These are phyloP conservation scores for Chaetogeoica ovagalla DNA, from an alignment of 2,888 invertebrate species.

Conservation along the genomic window DNA sequence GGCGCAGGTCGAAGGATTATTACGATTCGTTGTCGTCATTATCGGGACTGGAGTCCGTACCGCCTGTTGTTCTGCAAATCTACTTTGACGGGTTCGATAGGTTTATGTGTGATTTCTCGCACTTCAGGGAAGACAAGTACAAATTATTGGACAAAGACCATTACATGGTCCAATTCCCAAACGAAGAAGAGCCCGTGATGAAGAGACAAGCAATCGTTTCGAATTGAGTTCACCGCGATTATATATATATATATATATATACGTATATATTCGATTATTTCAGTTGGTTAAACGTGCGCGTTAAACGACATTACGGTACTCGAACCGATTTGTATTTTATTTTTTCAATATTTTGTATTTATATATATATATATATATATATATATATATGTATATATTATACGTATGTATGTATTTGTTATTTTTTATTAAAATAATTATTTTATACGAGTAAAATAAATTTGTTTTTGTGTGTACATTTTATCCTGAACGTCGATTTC, in stretches of 20 bases:
- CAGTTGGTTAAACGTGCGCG: background rate
- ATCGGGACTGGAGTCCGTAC: conserved; percentile 66
- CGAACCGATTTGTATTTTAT: background rate
- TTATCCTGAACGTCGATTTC: no score
- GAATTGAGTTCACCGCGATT: background rate
- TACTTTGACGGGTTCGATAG: conserved; percentile 71
- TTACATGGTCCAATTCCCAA: conserved; percentile 49
- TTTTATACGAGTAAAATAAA: background rate
- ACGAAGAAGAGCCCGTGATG: conserved; percentile 41
- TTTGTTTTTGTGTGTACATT: no score
- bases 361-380: background rate
- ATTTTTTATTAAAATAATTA: background rate
- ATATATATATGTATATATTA: no score
- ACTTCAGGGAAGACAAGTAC: conserved; percentile 69
- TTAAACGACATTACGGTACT: background rate
- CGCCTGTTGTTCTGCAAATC: conserved; percentile 71
- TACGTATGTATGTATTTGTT: background rate
- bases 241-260: no score
- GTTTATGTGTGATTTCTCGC: conserved; percentile 68
- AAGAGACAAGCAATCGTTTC: conserved; percentile 34
- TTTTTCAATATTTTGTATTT: background rate
- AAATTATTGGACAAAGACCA: conserved; percentile 67
- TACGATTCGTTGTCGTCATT: conserved; percentile 59
- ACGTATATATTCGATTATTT: background rate
- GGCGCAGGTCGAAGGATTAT: conserved; percentile 69